phyloP scores from a whole-genome alignment of 1,140 invertebrate genomes.

The Cardiocondyla obscurior region DNA sequence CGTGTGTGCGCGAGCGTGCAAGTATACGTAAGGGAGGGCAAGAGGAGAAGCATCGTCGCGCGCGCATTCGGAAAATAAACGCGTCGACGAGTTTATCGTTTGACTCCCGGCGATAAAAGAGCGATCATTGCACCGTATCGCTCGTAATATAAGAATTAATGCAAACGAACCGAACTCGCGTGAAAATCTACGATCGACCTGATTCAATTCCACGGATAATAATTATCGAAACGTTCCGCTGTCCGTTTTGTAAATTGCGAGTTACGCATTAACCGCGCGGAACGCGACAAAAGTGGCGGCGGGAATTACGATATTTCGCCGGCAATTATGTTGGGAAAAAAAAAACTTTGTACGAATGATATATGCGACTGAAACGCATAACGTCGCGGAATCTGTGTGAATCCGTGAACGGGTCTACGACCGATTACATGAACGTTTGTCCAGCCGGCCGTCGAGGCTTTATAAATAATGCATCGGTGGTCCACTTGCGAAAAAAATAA shows the following conservation, averaged over 20 bases:
- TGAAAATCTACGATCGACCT: constrained; percentile 58
- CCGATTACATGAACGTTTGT: constrained; percentile 11
- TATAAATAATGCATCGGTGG: constrained; percentile 23
- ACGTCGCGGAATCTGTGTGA: not conserved
- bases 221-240: not conserved
- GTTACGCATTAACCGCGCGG: not conserved
- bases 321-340: not conserved
- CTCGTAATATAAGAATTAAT: constrained; percentile 61
- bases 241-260: not conserved
- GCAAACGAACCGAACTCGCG: constrained; percentile 29
- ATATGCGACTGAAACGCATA: not conserved
- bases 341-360: constrained; percentile 5
- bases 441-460: not conserved
- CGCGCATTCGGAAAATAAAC: constrained; percentile 65
- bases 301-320: not conserved
- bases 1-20: too few relatives aligned
- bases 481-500: not conserved
- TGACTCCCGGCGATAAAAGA: constrained; percentile 68
- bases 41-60: not conserved
- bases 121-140: constrained; percentile 67
- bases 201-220: constrained; percentile 7
- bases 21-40: too few relatives aligned
- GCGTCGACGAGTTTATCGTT: constrained; percentile 68
- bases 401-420: constrained; percentile 8
- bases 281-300: not conserved